These are phyloP conservation scores for Oncorhynchus kisutch DNA, from an alignment of 2,113 vertebrate species.

Conservation along the genomic window DNA sequence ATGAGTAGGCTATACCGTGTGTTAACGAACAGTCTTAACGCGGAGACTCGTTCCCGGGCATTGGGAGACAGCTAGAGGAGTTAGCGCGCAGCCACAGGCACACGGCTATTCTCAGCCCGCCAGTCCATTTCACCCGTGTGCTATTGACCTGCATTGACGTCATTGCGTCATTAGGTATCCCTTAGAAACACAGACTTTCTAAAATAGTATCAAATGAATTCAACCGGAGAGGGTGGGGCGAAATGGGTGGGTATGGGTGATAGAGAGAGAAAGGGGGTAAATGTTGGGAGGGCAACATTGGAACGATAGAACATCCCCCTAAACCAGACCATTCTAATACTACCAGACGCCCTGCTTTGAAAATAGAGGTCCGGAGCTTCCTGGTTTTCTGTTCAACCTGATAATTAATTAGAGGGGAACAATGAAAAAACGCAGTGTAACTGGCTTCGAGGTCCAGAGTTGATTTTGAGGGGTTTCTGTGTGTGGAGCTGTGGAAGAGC, in stretches of 20 bases:
- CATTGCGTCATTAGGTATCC: conserved; percentile 94
- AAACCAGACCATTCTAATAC: conserved; percentile 54
- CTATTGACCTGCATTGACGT: conserved; percentile 98
- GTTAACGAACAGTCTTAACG: neutral
- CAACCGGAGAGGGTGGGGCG: conserved; percentile 69
- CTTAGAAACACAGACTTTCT: conserved; percentile 99
- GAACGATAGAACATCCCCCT: conserved; percentile 17
- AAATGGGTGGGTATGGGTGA: conserved; percentile 52
- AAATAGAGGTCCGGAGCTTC: too few relatives aligned
- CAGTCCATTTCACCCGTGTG: conserved; percentile 81
- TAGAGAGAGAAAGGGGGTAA: conserved; percentile 15
- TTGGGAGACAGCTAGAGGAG: neutral
- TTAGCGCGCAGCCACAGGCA: neutral
- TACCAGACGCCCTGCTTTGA: too few relatives aligned
- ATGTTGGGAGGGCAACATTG: conserved; percentile 77
- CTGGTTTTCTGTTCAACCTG: too few relatives aligned
- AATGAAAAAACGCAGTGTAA: too few relatives aligned
- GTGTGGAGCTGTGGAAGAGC: too few relatives aligned
- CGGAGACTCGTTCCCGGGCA: neutral
- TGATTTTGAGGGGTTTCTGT: too few relatives aligned
- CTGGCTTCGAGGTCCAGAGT: too few relatives aligned
- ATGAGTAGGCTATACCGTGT: neutral
- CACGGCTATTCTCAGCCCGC: conserved; percentile 23
- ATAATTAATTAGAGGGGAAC: too few relatives aligned
- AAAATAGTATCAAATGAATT: conserved; percentile 99